phyloP scores from a whole-genome alignment of 2,888 invertebrate species.

The Trisateles emortualis region DNA sequence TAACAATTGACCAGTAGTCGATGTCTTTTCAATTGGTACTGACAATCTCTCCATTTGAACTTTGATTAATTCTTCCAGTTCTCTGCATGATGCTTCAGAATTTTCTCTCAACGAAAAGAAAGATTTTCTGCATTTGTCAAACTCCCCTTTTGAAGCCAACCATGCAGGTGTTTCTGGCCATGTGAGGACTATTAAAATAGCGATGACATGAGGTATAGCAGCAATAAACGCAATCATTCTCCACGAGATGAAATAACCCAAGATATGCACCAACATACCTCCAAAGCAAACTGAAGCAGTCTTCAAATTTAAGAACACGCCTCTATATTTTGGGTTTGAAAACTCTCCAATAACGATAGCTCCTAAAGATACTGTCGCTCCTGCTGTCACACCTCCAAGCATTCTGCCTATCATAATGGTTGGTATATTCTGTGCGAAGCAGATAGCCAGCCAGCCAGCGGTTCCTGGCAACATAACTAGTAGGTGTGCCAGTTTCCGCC shows the following conservation, averaged over 20 bases:
- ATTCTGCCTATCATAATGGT: constrained; percentile 33
- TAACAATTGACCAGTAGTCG: not conserved
- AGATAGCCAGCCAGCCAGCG: constrained; percentile 40
- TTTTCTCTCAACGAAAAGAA: constrained; percentile 82
- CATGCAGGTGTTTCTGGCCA: constrained; percentile 53
- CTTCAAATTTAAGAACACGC: constrained; percentile 73
- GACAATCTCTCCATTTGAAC: constrained; percentile 27
- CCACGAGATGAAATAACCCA: constrained; percentile 12
- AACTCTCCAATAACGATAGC: constrained; percentile 79
- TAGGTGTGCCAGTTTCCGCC: constrained; percentile 56
- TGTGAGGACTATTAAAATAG: constrained; percentile 30
- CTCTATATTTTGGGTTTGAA: constrained; percentile 81
- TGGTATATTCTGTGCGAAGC: constrained; percentile 24
- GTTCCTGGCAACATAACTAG: constrained; percentile 68
- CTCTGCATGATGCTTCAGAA: constrained; percentile 63
- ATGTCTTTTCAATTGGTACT: constrained; percentile 5
- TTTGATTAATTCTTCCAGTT: constrained; percentile 37
- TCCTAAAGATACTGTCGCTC: constrained; percentile 50
- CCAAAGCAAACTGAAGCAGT: constrained; percentile 39
- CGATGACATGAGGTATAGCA: constrained; percentile 30
- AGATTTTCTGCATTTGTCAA: constrained; percentile 26
- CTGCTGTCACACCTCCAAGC: constrained; percentile 27
- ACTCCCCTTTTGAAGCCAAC: constrained; percentile 38
- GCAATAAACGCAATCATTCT: constrained; percentile 43
- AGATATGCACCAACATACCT: constrained; percentile 4